Evolutionary conservation across 2,113 vertebrate genomes (phyloP), one percentile per base, ranked within the genome.

Genomic region (Cheirogaleus medius): DNA sequence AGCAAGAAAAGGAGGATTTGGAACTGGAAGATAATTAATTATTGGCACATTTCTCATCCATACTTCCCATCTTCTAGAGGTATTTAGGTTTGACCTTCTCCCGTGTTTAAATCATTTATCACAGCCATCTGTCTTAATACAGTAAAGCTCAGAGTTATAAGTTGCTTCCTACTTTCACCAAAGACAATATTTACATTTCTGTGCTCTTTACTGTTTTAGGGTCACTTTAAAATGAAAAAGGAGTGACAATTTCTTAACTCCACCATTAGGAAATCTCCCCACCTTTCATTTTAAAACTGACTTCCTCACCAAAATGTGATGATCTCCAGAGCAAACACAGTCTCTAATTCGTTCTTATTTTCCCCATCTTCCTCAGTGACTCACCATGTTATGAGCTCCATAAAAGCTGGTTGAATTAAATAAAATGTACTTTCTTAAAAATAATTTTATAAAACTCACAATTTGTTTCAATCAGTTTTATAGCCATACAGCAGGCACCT

Each of bases 401-500:
- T 58, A 49, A 49, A 95, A 42, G n/a, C 14, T 93, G 34, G 44
- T 12, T 78, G n/a, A 81, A 71, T 73, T 77, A 94, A 88, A 91
- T 60, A 87, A 76, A 82, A 90, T 58, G 27, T 27, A 34, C 29
- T 69, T 82, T 74, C 11, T 54, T 90, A 90, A 54, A 54, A 77
- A 80, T 25, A 7, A 25, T 64, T 77, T 77, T 37, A 77, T 66
- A 69, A 96, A 96, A 69, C 37, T 80, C 74, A 91, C 34, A 64
- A 47, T 76, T 71, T 95, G 15, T 73, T 90, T 82, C 58, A 77
- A 73, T 88, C 42, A 76, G 39, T 96, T 94, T 87, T 90, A 80
- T 37, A 96, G 56, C 2, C 23, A 69, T 29, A 90, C 3, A 76
- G 56, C 37, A 93, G 34, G 25, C 21, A 87, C 12, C n/a, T 37